Evolutionary conservation across 2,888 invertebrate genomes (phyloP).

Genomic region (Sphaerophoria rueppellii): DNA sequence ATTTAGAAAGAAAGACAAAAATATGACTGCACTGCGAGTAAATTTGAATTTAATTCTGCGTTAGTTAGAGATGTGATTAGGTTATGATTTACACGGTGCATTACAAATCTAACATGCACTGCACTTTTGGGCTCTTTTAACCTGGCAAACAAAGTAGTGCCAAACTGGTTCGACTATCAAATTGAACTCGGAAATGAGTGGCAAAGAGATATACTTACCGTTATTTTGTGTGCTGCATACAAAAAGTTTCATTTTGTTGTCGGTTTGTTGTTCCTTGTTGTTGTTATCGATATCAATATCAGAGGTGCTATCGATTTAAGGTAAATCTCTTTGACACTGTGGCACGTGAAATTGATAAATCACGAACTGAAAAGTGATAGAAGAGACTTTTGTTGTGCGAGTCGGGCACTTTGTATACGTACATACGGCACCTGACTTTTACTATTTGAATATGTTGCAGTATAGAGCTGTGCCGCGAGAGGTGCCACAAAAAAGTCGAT

Average conservation of each 20-base stretch:
- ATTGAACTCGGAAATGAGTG: constrained; percentile 64
- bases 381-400: not conserved
- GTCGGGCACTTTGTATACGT: not conserved
- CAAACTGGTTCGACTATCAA: not conserved
- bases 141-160: constrained; percentile 11
- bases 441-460: constrained; percentile 33
- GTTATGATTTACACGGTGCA: constrained; percentile 67
- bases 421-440: constrained; percentile 71
- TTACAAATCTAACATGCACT: constrained; percentile 50
- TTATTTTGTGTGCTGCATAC: constrained; percentile 21
- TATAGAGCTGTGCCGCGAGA: constrained; percentile 13
- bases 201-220: constrained; percentile 46
- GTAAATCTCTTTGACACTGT: constrained; percentile 67
- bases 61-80: constrained; percentile 71
- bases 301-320: constrained; percentile 62
- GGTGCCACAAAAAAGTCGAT: constrained; percentile 56
- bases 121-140: not conserved
- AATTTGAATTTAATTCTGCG: constrained; percentile 69
- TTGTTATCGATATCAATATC: constrained; percentile 47
- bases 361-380: constrained; percentile 73
- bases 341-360: constrained; percentile 70
- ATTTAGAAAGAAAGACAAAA: constrained; percentile 30
- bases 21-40: constrained; percentile 56
- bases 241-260: constrained; percentile 5
- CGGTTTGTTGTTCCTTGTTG: not conserved